Percentiles rank a stretch among this genome's conserved stretches.
phyloP scores from a whole-genome alignment of 2,113 vertebrate genomes.

The Plestiodon gilberti region DNA sequence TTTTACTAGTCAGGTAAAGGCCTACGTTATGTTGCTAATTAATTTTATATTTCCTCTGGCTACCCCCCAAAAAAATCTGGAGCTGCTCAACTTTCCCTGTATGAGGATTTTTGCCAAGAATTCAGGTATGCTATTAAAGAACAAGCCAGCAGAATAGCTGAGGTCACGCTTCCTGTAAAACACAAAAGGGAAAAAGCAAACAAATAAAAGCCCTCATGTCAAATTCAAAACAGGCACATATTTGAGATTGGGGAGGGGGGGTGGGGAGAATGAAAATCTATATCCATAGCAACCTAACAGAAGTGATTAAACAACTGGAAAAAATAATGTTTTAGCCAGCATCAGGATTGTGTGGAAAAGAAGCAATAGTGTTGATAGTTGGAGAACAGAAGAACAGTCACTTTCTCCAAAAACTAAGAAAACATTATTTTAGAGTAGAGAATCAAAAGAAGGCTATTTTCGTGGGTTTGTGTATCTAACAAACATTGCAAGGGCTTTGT shows the following conservation, averaged over 20 bases:
- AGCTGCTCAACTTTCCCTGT: conserved; percentile 59
- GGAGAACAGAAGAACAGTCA: neutral
- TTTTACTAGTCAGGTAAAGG: conserved; percentile 79
- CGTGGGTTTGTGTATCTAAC: neutral
- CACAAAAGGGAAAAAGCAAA: conserved; percentile 32
- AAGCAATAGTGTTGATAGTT: neutral
- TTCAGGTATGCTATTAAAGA: conserved; percentile 74
- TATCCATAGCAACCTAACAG: conserved; percentile 33
- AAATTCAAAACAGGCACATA: conserved; percentile 57
- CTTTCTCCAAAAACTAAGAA: neutral
- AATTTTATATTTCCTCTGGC: conserved; percentile 82
- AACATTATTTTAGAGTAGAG: neutral
- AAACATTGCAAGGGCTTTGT: neutral
- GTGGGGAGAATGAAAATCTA: neutral
- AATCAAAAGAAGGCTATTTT: fast-evolving
- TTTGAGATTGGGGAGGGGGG: conserved; percentile 4
- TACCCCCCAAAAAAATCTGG: conserved; percentile 72
- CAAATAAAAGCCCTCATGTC: conserved; percentile 46
- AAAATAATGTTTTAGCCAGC: conserved; percentile 20
- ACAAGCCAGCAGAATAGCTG: conserved; percentile 62
- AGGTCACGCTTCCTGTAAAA: conserved; percentile 73
- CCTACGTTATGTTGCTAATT: conserved; percentile 81
- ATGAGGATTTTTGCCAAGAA: conserved; percentile 64
- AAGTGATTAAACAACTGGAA: conserved; percentile 31
- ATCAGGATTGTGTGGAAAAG: neutral